These are phyloP conservation scores for Ashinkailepas kermadecensis DNA, from an alignment of 2,888 invertebrate genomes.

Conservation along the genomic window DNA sequence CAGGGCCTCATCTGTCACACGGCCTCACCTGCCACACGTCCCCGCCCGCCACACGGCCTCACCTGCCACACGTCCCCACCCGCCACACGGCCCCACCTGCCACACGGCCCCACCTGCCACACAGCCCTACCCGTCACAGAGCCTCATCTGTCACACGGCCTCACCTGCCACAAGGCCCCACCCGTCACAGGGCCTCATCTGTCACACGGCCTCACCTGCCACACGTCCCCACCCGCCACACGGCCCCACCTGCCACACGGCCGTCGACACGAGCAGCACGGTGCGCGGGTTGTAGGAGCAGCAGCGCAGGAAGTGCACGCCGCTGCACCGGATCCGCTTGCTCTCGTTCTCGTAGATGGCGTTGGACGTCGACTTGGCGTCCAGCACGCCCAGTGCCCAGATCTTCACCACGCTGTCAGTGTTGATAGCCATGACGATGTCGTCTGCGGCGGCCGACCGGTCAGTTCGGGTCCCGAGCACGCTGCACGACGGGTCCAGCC, in stretches of 20 bases:
- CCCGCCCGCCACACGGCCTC: too few relatives aligned
- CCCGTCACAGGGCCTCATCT: too few relatives aligned
- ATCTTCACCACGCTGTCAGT: conserved; percentile 95
- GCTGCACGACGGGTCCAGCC: too few relatives aligned
- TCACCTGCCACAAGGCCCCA: too few relatives aligned
- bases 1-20: too few relatives aligned
- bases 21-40: too few relatives aligned
- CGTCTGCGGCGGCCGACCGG: conserved; percentile 52
- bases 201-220: not conserved
- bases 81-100: too few relatives aligned
- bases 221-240: not conserved
- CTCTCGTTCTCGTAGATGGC: conserved; percentile 88
- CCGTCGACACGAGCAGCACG: conserved; percentile 91
- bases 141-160: too few relatives aligned
- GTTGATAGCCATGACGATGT: conserved; percentile 88
- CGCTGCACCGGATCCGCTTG: conserved; percentile 88
- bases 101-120: too few relatives aligned
- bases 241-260: conserved; percentile 79
- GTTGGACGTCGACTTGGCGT: conserved; percentile 43
- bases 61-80: too few relatives aligned
- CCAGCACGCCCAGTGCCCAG: conserved; percentile 85
- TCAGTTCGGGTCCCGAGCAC: too few relatives aligned
- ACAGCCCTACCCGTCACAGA: too few relatives aligned
- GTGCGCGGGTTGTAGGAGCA: conserved; percentile 94
- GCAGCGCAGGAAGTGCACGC: conserved; percentile 86